phyloP scores from a whole-genome alignment of 2,888 invertebrate species.

The Prenolepis imparis region DNA sequence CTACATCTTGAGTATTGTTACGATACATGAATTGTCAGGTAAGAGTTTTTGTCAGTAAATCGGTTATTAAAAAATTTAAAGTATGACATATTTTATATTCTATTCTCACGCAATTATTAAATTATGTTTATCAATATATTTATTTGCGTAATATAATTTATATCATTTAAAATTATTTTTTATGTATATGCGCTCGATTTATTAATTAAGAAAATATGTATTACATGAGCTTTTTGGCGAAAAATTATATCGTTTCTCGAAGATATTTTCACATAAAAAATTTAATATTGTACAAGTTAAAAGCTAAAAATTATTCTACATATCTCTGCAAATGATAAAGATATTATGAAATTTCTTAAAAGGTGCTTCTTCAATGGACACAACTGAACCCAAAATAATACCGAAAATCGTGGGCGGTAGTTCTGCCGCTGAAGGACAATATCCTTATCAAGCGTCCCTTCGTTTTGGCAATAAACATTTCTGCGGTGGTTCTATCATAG shows the following conservation, averaged over 20 bases:
- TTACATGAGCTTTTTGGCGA: not conserved
- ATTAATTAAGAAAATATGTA: not conserved
- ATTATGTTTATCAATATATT: not conserved
- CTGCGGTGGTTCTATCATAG: constrained; percentile 89
- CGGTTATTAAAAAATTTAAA: not conserved
- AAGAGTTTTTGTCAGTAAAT: constrained; percentile 8
- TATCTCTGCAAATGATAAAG: not conserved
- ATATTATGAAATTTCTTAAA: not conserved
- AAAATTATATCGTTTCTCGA: not conserved
- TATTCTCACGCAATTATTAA: not conserved
- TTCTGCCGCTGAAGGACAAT: constrained; percentile 87
- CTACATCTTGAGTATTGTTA: constrained; percentile 25
- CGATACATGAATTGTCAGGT: constrained; percentile 54
- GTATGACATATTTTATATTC: not conserved
- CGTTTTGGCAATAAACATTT: constrained; percentile 87
- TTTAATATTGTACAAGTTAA: not conserved
- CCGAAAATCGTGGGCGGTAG: constrained; percentile 87
- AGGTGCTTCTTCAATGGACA: not conserved
- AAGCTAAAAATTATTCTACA: not conserved
- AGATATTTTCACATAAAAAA: not conserved
- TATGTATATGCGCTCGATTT: not conserved
- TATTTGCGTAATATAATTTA: not conserved
- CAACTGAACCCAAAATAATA: constrained; percentile 61
- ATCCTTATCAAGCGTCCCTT: constrained; percentile 88
- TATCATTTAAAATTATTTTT: not conserved